Evolutionary conservation across 2,888 invertebrate genomes (phyloP).

Genomic region (Ctena decussata): DNA sequence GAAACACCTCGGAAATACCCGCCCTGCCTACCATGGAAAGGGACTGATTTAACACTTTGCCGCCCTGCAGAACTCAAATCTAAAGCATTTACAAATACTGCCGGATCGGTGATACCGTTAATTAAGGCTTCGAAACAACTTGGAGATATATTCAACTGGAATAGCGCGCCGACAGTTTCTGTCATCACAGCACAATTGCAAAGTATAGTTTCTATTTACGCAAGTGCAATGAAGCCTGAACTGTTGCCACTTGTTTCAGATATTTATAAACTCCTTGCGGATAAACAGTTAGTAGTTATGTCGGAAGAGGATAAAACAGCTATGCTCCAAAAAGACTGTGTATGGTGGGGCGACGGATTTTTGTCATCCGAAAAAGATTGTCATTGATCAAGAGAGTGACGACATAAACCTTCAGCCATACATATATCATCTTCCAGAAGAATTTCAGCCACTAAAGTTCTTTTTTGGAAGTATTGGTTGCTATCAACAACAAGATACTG

Average conservation of each 20-base stretch:
- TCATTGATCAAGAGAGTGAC: slow-evolving; percentile 1
- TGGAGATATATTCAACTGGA: slow-evolving; percentile 22
- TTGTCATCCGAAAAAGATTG: slow-evolving; percentile 22
- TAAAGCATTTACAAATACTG: slow-evolving; percentile 15
- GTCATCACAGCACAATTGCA: slow-evolving; percentile 43
- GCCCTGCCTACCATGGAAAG: slow-evolving; percentile 39
- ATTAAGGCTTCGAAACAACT: slow-evolving; percentile 1
- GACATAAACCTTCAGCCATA: slow-evolving; percentile 59
- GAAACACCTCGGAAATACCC: slow-evolving; percentile 15
- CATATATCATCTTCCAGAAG: slow-evolving; percentile 47
- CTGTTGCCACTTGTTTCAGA: slow-evolving; percentile 32
- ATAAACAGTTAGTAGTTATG: neutral
- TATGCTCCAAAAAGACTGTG: neutral
- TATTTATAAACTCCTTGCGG: slow-evolving; percentile 18
- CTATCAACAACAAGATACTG: slow-evolving; percentile 24
- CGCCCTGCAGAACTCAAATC: slow-evolving; percentile 29
- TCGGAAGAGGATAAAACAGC: neutral
- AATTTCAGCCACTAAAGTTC: slow-evolving; percentile 30
- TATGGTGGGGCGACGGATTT: slow-evolving; percentile 67
- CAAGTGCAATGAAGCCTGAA: slow-evolving; percentile 23
- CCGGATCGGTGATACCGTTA: slow-evolving; percentile 49
- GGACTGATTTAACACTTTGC: slow-evolving; percentile 4
- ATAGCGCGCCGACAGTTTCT: slow-evolving; percentile 3
- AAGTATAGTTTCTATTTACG: slow-evolving; percentile 29
- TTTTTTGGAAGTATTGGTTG: slow-evolving; percentile 52